A percentile compares a stretch with the other conserved stretches of the same genome.
Evolutionary conservation across 2,888 invertebrate species (phyloP).

Genomic region (Agrotis puta): DNA sequence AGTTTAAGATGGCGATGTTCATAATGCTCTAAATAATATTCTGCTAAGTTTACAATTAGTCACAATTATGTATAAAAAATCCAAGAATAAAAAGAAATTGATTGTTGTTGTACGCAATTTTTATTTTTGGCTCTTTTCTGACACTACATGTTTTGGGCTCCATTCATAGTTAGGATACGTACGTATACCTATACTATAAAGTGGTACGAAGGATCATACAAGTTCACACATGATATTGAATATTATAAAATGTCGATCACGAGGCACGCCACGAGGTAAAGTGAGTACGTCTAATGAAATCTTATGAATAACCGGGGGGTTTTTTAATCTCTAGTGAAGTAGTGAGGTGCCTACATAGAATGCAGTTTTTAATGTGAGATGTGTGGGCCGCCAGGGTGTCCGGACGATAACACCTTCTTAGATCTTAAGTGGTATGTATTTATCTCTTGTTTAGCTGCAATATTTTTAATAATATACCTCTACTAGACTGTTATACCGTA

Average conservation of each 20-base stretch:
- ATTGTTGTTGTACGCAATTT: constrained; percentile 4
- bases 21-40: neutral
- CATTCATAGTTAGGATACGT: too few species aligned
- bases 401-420: neutral
- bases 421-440: neutral
- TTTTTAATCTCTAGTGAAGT: constrained; percentile 16
- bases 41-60: neutral
- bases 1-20: neutral
- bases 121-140: neutral
- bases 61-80: neutral
- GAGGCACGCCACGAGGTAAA: neutral
- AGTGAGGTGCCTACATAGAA: constrained; percentile 4
- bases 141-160: neutral
- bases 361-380: constrained; percentile 7
- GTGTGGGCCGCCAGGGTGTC: neutral
- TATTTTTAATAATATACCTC: neutral
- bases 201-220: too few species aligned
- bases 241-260: too few species aligned
- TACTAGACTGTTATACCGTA: too few species aligned
- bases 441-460: neutral
- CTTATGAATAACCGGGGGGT: neutral
- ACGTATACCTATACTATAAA: too few species aligned
- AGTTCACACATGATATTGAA: too few species aligned
- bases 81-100: neutral
- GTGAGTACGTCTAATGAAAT: constrained; percentile 11